Base-by-base conservation (phyloP, 2,113 vertebrate species). In the Probosciger aterrimus region DNA sequence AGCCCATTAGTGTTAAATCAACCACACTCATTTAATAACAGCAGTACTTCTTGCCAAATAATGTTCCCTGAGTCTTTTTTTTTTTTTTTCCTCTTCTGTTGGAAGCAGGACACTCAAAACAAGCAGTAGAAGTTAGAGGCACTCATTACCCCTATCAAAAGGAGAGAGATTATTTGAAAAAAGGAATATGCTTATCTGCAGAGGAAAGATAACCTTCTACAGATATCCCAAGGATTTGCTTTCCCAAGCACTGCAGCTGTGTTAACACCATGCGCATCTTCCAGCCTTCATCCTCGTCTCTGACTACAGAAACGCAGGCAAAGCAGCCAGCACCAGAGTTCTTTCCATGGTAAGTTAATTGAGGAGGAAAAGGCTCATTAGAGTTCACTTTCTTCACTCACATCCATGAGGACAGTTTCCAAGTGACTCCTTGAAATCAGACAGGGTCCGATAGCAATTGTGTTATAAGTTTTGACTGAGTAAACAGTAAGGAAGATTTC, bases 401-500 rank as follows among this genome's bases (percentile, higher is more conserved):
- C 23, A 74, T 70, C 73, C 35, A 37, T 18, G 31, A 86, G 41
- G 23, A 92, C 69, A 53, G 23, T 90, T 95, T 95, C 74, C 78
- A 91, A 90, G 53, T 22, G 31, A 85, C 19, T 69, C 57, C 19
- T 64, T 73, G 24, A 59, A 85, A 87, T 44, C 59, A 76, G 57
- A 25, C 84, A 75, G 27, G 35, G 44, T 90, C 77, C 91, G 69
- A 91, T 69, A 93, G 80, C 41, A 68, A 74, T 80, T 88, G 84
- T 62, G 41, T 71, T 53, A 30, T 41, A 28, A 65, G 28, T 73
- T 87, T 90, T 77, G 41, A 86, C 62, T 73, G 31, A 82, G 67
- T 62, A 94, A 95, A 73, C 50, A 60, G 33, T 78, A 82, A 85
- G 57, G 70, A 95, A 94, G 41, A 93, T 93, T 91, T 95, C 78